Evolutionary conservation across 2,797 vertebrate species (phyloP).

Genomic region (Nannoperca obscura): DNA sequence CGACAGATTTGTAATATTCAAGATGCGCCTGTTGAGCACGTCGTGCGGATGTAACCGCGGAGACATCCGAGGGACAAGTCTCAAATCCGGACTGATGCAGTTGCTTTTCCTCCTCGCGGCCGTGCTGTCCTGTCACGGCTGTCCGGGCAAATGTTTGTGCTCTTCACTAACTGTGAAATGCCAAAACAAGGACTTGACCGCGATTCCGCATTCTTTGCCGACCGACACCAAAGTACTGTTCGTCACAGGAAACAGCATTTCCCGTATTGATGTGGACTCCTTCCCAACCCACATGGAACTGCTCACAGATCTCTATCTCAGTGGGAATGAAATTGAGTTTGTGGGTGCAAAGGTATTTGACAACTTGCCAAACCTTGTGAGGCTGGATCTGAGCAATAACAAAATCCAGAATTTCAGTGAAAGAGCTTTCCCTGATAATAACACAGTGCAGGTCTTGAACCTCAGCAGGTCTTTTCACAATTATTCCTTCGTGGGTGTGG

Average conservation of each 20-base stretch:
- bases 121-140: constrained; percentile 73
- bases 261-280: constrained; percentile 78
- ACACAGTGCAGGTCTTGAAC: constrained; percentile 84
- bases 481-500: constrained; percentile 34
- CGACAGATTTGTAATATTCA: constrained; percentile 38
- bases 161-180: constrained; percentile 89
- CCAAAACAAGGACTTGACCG: constrained; percentile 86
- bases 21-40: constrained; percentile 71
- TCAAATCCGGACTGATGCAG: constrained; percentile 52
- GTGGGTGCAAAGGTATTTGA: constrained; percentile 86
- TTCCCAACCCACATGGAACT: constrained; percentile 85
- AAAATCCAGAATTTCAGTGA: constrained; percentile 81
- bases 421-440: constrained; percentile 82
- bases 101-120: constrained; percentile 69
- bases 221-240: constrained; percentile 86
- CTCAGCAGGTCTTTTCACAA: constrained; percentile 83
- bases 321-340: constrained; percentile 85
- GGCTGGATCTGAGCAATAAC: constrained; percentile 93
- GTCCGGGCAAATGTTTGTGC: constrained; percentile 89
- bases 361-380: constrained; percentile 87
- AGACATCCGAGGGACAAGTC: constrained; percentile 49
- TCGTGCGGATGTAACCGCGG: constrained; percentile 43
- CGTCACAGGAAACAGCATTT: constrained; percentile 89
- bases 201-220: constrained; percentile 88
- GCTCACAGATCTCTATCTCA: constrained; percentile 88